Evolutionary conservation across 2,797 vertebrate genomes (phyloP), one percentile per base, ranked within the genome.

Genomic region (Anniella stebbinsi): DNA sequence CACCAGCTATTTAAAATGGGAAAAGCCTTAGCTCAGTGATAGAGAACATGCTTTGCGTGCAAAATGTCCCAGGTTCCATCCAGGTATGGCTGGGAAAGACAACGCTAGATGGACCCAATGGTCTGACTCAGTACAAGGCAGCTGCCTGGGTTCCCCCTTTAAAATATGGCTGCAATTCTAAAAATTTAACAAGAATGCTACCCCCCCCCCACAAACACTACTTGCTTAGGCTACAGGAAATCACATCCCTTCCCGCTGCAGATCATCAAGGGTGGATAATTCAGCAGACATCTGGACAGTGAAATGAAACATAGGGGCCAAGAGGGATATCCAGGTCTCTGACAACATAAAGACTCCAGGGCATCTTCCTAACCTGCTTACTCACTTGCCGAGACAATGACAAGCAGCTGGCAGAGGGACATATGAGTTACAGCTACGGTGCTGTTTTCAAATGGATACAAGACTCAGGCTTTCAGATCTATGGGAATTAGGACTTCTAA

Each of bases 401-500:
- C 66, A 54, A 80, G 41, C 70, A 88, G 33, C 67, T 63, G 67
- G 54, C 3, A 10, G 54, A 89, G 77, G 9, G 66, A 28, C 63
- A 87, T 51, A 17, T n/a, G 38, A 87, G n/a, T 21, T 63, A 51
- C 17, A 67, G n/a, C 60, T 41, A 23, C 10, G 28, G 63, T 30
- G n/a, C 15, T 51, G 9, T 72, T 76, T 87, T 63, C 69, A 66
- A 82, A 90, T 51, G 66, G 33, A 66, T 73, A 75, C 69, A 81
- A 80, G 25, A 66, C 57, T 75, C 51, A 80, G 13, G 23, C 9
- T 84, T 78, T 45, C n/a, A 30, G 33, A 48, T 81, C 54, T 5
- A 75, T 36, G 21, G 41, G 57, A 87, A 87, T 90, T 66, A 86
- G 67, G 87, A 86, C 67, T 81, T 90, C 84, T 84, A 75, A 87